phyloP scores from a whole-genome alignment of 2,113 vertebrate species.

The Erythrocebus patas region DNA sequence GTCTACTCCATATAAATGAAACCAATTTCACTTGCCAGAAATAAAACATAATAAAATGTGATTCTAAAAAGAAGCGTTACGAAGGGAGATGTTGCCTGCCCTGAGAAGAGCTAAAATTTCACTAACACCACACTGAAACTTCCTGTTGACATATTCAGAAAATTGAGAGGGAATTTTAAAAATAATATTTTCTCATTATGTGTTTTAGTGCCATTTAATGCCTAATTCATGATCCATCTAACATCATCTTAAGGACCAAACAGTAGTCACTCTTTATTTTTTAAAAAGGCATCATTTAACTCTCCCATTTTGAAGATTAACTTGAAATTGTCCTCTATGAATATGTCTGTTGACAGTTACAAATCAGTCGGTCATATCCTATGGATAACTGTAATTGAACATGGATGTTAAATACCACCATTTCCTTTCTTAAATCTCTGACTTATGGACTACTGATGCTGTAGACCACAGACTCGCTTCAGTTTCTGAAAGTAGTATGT shows the following conservation, averaged over 20 bases:
- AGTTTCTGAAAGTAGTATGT: background rate
- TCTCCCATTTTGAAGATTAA: background rate
- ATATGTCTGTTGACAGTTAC: background rate
- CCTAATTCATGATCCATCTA: background rate
- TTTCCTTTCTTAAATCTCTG: background rate
- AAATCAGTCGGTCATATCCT: background rate
- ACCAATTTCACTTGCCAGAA: conserved; percentile 28
- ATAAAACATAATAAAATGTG: background rate
- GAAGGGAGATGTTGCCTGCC: background rate
- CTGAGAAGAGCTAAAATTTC: background rate
- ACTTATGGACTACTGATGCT: background rate
- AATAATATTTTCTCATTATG: background rate
- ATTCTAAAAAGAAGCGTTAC: background rate
- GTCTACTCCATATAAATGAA: background rate
- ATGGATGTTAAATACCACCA: background rate
- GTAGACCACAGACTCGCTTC: background rate
- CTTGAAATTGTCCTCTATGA: background rate
- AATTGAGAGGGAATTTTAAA: background rate
- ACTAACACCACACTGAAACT: background rate
- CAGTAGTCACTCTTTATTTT: background rate
- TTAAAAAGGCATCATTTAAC: background rate
- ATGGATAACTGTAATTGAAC: background rate
- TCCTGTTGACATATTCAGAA: background rate
- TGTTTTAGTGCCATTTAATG: background rate
- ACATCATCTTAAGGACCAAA: background rate